Percentiles rank a stretch among this genome's conserved stretches.
phyloP scores from a whole-genome alignment of 2,797 vertebrate genomes.

The Megaceryle alcyon region DNA sequence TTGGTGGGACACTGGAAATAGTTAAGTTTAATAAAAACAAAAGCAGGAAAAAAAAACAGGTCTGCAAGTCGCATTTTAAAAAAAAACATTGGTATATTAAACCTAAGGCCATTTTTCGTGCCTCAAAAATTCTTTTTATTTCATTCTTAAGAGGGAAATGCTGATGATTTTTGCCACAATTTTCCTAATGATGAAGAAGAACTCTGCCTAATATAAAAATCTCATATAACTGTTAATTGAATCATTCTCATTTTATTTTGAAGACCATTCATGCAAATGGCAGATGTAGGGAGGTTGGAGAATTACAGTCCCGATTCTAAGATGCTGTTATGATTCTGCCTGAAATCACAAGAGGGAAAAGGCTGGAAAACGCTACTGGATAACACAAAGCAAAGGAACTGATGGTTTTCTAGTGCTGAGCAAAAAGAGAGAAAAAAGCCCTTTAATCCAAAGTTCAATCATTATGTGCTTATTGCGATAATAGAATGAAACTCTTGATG shows the following conservation, averaged over 20 bases:
- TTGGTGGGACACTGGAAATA: not conserved
- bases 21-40: not conserved
- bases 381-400: not conserved
- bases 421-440: not conserved
- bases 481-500: slow-evolving; percentile 17
- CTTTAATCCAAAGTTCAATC: not conserved
- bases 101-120: slow-evolving; percentile 40
- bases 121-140: slow-evolving; percentile 40
- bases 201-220: slow-evolving; percentile 37
- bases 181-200: slow-evolving; percentile 56
- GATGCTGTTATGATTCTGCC: not conserved
- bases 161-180: not conserved
- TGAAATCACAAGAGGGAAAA: not conserved
- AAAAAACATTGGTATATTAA: not conserved
- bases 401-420: not conserved
- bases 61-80: not conserved
- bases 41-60: not conserved
- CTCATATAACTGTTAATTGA: not conserved
- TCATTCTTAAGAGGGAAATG: slow-evolving; percentile 44
- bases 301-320: slow-evolving; percentile 13
- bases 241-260: slow-evolving; percentile 2
- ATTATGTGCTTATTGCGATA: not conserved
- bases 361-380: not conserved
- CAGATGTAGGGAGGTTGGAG: not conserved
- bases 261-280: not conserved